These are phyloP conservation scores for Agrochola litura DNA, from an alignment of 2,888 invertebrate species.

Conservation along the genomic window DNA sequence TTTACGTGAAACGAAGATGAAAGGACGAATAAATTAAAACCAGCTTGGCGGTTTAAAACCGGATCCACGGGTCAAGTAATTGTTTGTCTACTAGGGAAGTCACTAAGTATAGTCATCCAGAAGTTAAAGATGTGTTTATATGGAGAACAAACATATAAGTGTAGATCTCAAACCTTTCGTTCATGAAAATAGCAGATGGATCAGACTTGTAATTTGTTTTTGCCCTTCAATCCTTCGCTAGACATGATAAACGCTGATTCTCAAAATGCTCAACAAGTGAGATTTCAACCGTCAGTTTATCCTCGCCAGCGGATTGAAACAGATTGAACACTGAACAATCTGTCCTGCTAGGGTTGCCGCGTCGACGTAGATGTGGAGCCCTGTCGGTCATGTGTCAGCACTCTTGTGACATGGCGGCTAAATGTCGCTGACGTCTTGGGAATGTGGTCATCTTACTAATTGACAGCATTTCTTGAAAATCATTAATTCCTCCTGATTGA, in stretches of 20 bases:
- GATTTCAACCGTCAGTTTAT: conserved; percentile 10
- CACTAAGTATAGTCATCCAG: too few species aligned
- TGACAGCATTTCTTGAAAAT: neutral
- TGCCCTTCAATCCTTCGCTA: neutral
- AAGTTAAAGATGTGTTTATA: neutral
- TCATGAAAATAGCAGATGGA: too few species aligned
- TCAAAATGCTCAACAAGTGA: conserved; percentile 15
- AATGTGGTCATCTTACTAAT: neutral
- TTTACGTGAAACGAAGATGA: neutral
- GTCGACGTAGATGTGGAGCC: neutral
- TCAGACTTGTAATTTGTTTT: neutral
- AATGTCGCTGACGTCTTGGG: conserved; percentile 5
- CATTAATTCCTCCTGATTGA: too few species aligned
- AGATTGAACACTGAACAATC: conserved; percentile 24
- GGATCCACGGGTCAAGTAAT: neutral
- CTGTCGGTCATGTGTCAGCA: conserved; percentile 39
- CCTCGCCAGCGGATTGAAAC: conserved; percentile 19
- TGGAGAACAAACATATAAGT: neutral
- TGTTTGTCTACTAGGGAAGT: neutral
- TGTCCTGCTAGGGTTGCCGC: neutral
- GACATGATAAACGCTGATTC: conserved; percentile 28
- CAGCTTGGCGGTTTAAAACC: too few species aligned
- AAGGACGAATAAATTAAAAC: neutral
- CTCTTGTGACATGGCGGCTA: conserved; percentile 14
- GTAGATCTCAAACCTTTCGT: neutral